Percentiles rank a stretch among this genome's conserved stretches.
Conservation (phyloP, 1,140 invertebrate genomes). For the Ceratina calcarata region DNA sequence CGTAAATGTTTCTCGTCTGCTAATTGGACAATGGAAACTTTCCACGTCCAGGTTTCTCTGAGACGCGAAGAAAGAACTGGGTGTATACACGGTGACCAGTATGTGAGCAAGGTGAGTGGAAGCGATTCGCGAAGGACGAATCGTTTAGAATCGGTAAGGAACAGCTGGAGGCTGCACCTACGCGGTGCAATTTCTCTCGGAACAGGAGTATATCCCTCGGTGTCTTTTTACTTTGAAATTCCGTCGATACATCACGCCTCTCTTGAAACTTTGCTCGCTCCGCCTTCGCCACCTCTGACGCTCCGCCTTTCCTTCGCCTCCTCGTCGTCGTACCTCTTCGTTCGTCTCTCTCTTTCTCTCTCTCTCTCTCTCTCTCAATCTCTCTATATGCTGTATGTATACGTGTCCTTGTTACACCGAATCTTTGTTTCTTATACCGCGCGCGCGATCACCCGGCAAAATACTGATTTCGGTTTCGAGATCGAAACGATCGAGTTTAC, state of each 20-base stretch:
- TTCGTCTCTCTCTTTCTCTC: neutral
- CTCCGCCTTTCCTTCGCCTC: slow-evolving; percentile 69
- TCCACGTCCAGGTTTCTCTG: no score
- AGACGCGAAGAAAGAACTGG: no score
- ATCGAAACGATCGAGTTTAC: no score
- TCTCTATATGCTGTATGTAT: no score
- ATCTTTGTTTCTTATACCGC: no score
- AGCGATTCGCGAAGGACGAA: neutral
- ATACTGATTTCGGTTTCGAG: no score
- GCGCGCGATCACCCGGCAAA: no score
- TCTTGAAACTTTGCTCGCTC: slow-evolving; percentile 70
- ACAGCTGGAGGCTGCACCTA: neutral
- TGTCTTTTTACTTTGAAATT: slow-evolving; percentile 76
- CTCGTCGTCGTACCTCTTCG: slow-evolving; percentile 49
- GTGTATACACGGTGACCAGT: neutral
- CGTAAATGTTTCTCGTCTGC: no score
- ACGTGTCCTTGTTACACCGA: neutral
- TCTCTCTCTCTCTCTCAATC: neutral
- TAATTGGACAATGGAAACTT: no score
- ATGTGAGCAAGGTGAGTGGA: neutral
- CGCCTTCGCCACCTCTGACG: slow-evolving; percentile 74
- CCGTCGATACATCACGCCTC: slow-evolving; percentile 78
- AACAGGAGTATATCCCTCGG: slow-evolving; percentile 21
- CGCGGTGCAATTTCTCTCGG: slow-evolving; percentile 18
- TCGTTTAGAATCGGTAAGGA: neutral